Evolutionary conservation across 2,797 vertebrate species (phyloP).

Genomic region (Myiotriccus ornatus): DNA sequence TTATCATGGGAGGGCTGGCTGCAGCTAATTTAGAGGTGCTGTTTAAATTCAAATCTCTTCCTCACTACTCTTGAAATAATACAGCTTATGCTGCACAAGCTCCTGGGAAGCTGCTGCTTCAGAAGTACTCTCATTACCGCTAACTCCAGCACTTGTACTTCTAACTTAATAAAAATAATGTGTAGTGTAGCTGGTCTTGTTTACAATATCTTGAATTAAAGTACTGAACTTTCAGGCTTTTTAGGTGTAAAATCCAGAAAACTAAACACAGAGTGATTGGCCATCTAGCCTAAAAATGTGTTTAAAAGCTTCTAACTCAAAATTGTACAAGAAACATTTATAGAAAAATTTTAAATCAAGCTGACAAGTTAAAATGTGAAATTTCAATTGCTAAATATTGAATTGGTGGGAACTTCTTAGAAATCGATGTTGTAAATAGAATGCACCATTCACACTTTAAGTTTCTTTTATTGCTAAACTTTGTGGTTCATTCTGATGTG

Average conservation of each 20-base stretch:
- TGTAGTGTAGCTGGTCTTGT: neutral
- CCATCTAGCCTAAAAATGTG: neutral
- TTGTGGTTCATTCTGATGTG: neutral
- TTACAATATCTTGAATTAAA: neutral
- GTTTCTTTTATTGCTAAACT: neutral
- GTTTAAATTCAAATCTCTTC: neutral
- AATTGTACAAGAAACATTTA: neutral
- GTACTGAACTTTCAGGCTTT: neutral
- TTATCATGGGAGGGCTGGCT: neutral
- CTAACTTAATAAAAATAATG: neutral
- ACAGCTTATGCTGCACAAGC: neutral
- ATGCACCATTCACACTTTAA: neutral
- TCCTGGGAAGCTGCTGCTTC: neutral
- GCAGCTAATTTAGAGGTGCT: neutral
- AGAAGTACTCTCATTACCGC: neutral
- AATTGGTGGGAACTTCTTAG: neutral
- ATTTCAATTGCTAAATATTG: neutral
- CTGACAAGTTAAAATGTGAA: neutral
- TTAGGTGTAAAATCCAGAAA: neutral
- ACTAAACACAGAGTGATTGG: neutral
- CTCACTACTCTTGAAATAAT: neutral
- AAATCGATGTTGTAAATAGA: neutral
- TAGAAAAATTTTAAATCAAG: neutral
- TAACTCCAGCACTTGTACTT: neutral
- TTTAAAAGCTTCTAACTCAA: neutral